These are phyloP conservation scores for Caenorhabditis sulstoni DNA, from an alignment of 2,888 invertebrate genomes.

Conservation along the genomic window DNA sequence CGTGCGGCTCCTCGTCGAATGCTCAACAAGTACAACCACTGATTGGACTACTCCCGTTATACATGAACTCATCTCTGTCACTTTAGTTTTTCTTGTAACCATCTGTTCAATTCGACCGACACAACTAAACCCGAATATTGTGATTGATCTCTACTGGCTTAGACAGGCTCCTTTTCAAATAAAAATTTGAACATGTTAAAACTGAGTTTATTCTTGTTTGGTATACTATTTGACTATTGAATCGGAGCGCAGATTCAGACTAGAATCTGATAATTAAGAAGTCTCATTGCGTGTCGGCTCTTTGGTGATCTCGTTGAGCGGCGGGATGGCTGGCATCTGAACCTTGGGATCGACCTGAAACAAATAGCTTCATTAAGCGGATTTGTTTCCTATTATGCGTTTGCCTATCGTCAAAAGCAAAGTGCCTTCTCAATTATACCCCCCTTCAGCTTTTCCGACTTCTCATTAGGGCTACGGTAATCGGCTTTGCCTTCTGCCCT, in stretches of 20 bases:
- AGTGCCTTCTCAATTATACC: not conserved
- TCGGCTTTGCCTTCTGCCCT: conserved; percentile 4
- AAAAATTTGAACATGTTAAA: conserved; percentile 44
- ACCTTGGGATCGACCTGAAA: too few species aligned
- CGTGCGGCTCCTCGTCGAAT: conserved; percentile 8
- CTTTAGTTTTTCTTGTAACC: not conserved
- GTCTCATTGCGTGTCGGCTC: too few species aligned
- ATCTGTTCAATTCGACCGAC: too few species aligned
- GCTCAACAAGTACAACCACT: conserved; percentile 24
- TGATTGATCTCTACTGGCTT: conserved; percentile 44
- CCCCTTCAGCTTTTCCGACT: not conserved
- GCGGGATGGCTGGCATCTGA: too few species aligned
- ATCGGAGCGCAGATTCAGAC: too few species aligned
- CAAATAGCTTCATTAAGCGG: too few species aligned
- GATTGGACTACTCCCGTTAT: not conserved
- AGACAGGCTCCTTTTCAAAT: conserved; percentile 36
- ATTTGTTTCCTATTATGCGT: too few species aligned
- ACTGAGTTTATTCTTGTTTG: too few species aligned
- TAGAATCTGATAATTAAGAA: too few species aligned
- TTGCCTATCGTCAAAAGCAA: too few species aligned
- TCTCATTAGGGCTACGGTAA: not conserved
- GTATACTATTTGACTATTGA: too few species aligned
- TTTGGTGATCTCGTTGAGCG: too few species aligned
- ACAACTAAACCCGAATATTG: conserved; percentile 11
- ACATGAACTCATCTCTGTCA: not conserved